A percentile compares a stretch with the other conserved stretches of the same genome.
Evolutionary conservation across 2,113 vertebrate genomes (phyloP).

Genomic region (Crotalus horridus): DNA sequence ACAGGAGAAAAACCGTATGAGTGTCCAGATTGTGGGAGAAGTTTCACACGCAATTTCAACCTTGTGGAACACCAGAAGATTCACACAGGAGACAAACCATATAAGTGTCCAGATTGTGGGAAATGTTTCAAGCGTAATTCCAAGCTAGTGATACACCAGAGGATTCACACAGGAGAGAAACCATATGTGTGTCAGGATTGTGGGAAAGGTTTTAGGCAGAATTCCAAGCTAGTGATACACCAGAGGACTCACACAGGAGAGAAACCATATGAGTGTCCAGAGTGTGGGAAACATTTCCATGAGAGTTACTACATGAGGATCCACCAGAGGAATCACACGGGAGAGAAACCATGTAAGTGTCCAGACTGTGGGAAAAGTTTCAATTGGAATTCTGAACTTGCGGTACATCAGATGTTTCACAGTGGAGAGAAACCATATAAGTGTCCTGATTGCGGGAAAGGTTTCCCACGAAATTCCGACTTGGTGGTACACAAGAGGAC

Average conservation of each 20-base stretch:
- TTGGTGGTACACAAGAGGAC: too few relatives aligned
- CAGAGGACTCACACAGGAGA: not conserved
- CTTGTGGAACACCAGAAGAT: not conserved
- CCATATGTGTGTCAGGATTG: not conserved
- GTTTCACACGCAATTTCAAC: not conserved
- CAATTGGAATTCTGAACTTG: too few relatives aligned
- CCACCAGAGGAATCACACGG: not conserved
- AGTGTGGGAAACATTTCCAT: not conserved
- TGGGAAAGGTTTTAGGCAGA: not conserved
- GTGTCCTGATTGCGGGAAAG: too few relatives aligned
- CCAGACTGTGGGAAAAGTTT: too few relatives aligned
- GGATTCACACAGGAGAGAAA: not conserved
- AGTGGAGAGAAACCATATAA: too few relatives aligned
- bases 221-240: not conserved
- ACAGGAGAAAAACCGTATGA: not conserved
- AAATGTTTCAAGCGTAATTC: too few relatives aligned
- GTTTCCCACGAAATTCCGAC: too few relatives aligned
- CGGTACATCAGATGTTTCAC: too few relatives aligned
- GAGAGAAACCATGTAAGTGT: not conserved
- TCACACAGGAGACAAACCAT: not conserved
- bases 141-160: not conserved
- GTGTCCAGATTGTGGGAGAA: not conserved
- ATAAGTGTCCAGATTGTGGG: not conserved
- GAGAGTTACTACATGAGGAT: not conserved
- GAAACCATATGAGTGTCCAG: not conserved